Conservation (phyloP, 1,140 invertebrate species). For the Dreissena polymorpha region DNA sequence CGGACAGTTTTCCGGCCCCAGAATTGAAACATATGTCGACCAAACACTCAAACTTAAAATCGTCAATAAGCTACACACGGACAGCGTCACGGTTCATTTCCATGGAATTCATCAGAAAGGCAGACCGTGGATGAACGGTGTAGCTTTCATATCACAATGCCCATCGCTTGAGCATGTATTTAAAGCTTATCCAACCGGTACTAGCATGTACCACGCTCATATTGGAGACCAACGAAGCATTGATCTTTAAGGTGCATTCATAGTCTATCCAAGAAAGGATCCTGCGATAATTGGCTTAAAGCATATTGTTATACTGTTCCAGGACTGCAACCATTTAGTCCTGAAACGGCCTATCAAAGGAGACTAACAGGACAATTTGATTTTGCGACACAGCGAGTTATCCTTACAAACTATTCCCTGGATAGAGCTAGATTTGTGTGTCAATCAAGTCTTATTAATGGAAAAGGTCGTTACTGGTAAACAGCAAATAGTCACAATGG, state of each 20-base stretch:
- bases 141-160: constrained; percentile 94
- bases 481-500: constrained; percentile 83
- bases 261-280: constrained; percentile 57
- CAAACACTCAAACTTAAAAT: constrained; percentile 93
- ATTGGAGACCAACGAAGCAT: constrained; percentile 69
- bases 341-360: constrained; percentile 55
- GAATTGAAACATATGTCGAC: constrained; percentile 88
- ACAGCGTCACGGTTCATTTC: constrained; percentile 93
- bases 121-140: constrained; percentile 94
- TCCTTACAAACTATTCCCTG: constrained; percentile 5
- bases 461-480: constrained; percentile 54
- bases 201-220: constrained; percentile 75
- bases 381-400: background rate
- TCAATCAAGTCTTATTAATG: constrained; percentile 58
- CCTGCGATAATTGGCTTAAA: background rate
- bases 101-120: constrained; percentile 90
- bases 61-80: constrained; percentile 89
- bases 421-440: constrained; percentile 28
- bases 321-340: constrained; percentile 69
- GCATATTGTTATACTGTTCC: constrained; percentile 50
- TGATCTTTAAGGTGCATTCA: constrained; percentile 69
- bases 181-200: constrained; percentile 64
- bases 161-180: constrained; percentile 91
- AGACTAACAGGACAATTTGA: constrained; percentile 56
- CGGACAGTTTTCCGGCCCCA: constrained; percentile 69